Evolutionary conservation across 2,888 invertebrate species (phyloP), one percentile per base, ranked within the genome.

Genomic region (Allophyes oxyacanthae): DNA sequence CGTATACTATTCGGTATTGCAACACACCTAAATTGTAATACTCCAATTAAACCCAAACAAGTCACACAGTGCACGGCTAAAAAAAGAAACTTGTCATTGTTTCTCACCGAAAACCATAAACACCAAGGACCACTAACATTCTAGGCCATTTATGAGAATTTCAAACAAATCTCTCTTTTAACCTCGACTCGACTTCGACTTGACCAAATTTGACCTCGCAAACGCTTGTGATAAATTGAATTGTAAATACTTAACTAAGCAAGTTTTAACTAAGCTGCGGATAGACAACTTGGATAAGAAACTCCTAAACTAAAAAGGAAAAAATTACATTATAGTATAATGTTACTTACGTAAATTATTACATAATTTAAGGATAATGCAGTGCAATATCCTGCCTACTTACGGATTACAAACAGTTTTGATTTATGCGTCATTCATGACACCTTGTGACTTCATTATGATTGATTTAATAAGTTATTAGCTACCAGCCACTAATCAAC

Each of bases 161-260:
- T 40, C 62, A 58, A 70, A 72, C 51, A 28, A 64, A 70, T 66
- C 73, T 20, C 20, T 59, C 63, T 60, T 40, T 32, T 56, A 72
- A 57, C 85, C 84, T 78, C 81, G 86, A n/a, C n/a, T n/a, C n/a
- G n/a, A n/a, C n/a, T 78, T 64, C 82, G 75, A 77, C 53, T 80
- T 82, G 59, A 75, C 73, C 73, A 75, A 76, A 72, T 79, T 58
- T 77, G 76, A 78, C 85, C 79, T 84, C 81, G 76, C 44, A 37
- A 52, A 44, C 57, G 54, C 9, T 55, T 60, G 46, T 55, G 55
- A 69, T 77, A 75, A 72, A 64, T 65, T 32, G 51, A 75, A 78
- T 74, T 72, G 75, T 60, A 65, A 78, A 78, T 73, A 58, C 65
- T 61, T 49, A 72, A 60, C 61, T 61, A 8, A 64, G 51, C 49